Conservation (phyloP, 2,113 vertebrate genomes). For the Zosterops hypoxanthus region DNA sequence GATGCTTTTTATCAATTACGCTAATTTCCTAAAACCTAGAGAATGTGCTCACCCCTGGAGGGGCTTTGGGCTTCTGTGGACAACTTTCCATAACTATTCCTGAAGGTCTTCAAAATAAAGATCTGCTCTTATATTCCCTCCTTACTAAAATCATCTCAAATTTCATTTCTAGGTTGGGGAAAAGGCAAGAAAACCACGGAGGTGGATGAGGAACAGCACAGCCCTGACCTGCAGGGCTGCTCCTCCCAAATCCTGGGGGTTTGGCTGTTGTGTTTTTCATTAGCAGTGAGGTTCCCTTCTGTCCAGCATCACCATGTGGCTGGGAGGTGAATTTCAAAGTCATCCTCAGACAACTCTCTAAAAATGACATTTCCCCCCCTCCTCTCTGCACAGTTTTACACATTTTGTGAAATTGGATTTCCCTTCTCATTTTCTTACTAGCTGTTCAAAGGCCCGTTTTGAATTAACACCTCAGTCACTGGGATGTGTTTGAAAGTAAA, state of each 20-base stretch:
- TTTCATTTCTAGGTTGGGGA: neutral
- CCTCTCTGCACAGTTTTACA: neutral
- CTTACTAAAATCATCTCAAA: neutral
- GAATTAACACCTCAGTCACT: neutral
- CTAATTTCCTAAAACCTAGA: neutral
- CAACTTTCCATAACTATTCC: neutral
- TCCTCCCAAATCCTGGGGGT: neutral
- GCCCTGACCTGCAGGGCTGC: neutral
- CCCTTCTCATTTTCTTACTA: slow-evolving; percentile 10
- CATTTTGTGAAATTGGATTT: slow-evolving; percentile 32
- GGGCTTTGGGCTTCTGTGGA: neutral
- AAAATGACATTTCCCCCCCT: neutral
- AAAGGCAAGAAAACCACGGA: neutral
- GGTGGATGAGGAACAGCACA: neutral
- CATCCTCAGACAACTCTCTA: neutral
- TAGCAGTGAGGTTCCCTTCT: neutral
- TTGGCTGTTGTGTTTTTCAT: neutral
- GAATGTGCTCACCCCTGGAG: neutral
- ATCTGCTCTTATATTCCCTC: neutral
- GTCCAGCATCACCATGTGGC: neutral
- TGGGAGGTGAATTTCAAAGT: neutral
- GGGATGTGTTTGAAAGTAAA: slow-evolving; percentile 56
- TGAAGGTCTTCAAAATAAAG: neutral
- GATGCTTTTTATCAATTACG: neutral
- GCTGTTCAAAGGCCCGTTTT: neutral